Base-by-base conservation (phyloP, 2,888 invertebrate genomes). In the Siphonodentalium dalli region DNA sequence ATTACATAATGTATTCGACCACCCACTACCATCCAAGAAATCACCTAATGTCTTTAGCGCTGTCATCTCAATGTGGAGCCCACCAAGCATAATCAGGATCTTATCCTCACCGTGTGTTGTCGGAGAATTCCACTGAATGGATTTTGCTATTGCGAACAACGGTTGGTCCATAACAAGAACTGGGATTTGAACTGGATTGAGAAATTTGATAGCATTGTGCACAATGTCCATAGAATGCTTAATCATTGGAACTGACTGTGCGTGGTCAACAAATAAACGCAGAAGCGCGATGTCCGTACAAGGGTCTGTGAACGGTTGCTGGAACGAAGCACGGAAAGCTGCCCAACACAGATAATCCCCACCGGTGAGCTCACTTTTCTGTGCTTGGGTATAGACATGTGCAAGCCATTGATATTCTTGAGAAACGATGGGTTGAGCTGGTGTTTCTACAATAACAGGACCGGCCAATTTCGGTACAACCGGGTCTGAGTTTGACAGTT, bases 191-290 rank as follows among this genome's bases (percentile, higher is more conserved):
- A n/a, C n/a, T n/a, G n/a, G n/a, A 34, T 39, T 54, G 4, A 49
- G 28, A 23, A 28, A 13, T 2, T 38, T 24, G 13, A 27, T 33
- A 8, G 37, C 15, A 13, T 43, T 23, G 9, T n/a, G 18, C 2
- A 44, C 23, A 7, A 46, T 11, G 8, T 15, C 26, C 46, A 54
- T 55, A 5, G 26, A 42, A 54, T 43, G 43, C 47, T 58, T 57
- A 11, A 57, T 24, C 55, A 42, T 58, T 47, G 58, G 29, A 49
- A 28, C 9, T 58, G 50, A 15, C 34, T 21, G 27, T 9, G 15
- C 7, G 33, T n/a, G 11, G 24, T n/a, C n/a, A n/a, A n/a, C n/a
- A n/a, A n/a, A n/a, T n/a, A n/a, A n/a, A n/a, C 48, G 58, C 38
- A 49, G 28, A 13, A 57, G 50, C 15, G 39, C 27, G 27, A 7